Conservation (phyloP, 2,888 invertebrate species). For the Plutella xylostella region DNA sequence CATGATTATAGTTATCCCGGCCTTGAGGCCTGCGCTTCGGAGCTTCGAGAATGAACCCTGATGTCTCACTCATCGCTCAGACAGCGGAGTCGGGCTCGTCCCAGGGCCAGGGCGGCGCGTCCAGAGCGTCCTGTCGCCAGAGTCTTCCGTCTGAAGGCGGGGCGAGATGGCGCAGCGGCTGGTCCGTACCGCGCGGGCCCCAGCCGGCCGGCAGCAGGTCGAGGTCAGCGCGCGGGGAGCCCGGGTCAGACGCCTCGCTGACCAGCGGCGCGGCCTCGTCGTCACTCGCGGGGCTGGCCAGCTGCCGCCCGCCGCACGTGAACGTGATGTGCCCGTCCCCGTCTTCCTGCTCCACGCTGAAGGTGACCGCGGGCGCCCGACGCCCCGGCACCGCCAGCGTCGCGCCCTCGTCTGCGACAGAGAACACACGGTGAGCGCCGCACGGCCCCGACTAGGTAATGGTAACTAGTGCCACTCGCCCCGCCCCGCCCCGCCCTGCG, state of each 20-base stretch:
- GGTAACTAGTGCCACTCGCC: no score
- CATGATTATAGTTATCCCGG: no score
- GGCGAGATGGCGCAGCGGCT: neutral
- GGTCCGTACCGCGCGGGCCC: neutral
- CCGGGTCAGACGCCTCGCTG: slow-evolving; percentile 23
- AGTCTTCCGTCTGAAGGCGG: slow-evolving; percentile 45
- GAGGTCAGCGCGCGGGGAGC: slow-evolving; percentile 20
- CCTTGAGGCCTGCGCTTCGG: no score
- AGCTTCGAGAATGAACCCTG: no score
- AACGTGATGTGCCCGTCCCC: slow-evolving; percentile 59
- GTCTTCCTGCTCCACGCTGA: slow-evolving; percentile 55
- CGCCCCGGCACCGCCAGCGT: slow-evolving; percentile 29
- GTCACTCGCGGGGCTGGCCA: slow-evolving; percentile 63
- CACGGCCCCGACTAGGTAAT: no score
- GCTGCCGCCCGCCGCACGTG: slow-evolving; percentile 27
- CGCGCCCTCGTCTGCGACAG: slow-evolving; percentile 37
- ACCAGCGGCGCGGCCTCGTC: slow-evolving; percentile 79
- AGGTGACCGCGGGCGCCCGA: slow-evolving; percentile 52
- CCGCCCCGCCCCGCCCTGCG: neutral
- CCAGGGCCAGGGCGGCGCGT: slow-evolving; percentile 62
- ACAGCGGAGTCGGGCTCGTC: slow-evolving; percentile 61
- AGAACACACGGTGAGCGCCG: neutral
- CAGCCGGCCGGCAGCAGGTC: slow-evolving; percentile 43
- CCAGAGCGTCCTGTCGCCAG: slow-evolving; percentile 64
- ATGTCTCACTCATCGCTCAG: no score